A percentile compares a stretch with the other conserved stretches of the same genome.
Conservation (phyloP, 2,888 invertebrate genomes). For the Lepeophtheirus nordmannii region DNA sequence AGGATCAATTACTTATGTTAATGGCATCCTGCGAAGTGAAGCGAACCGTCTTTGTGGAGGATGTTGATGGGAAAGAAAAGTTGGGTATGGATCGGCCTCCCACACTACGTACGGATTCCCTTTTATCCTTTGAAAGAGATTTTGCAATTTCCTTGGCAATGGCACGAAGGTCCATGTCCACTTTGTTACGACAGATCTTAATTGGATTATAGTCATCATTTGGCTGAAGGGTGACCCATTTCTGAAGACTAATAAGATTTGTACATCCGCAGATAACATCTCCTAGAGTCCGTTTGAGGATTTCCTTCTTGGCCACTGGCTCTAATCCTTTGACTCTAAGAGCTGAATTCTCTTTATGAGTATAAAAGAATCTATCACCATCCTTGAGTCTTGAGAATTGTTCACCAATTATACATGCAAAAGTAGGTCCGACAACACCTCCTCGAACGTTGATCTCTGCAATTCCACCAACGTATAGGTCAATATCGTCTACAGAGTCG, state of each 20-base stretch:
- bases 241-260: not conserved
- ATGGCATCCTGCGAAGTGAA: not conserved
- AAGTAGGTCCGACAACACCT: constrained; percentile 42
- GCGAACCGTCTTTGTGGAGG: not conserved
- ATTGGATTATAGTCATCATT: constrained; percentile 16
- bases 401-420: constrained; percentile 43
- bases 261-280: constrained; percentile 19
- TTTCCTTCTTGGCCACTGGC: constrained; percentile 1
- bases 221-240: constrained; percentile 24
- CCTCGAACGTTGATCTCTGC: constrained; percentile 40
- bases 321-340: constrained; percentile 5
- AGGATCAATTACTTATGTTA: not conserved
- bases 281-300: constrained; percentile 19
- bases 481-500: constrained; percentile 42
- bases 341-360: not conserved
- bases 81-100: not conserved
- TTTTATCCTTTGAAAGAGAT: not conserved
- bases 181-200: not conserved
- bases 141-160: constrained; percentile 12
- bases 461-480: constrained; percentile 43
- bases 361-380: constrained; percentile 24
- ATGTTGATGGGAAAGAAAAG: not conserved
- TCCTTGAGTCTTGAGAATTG: constrained; percentile 28
- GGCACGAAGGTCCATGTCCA: not conserved
- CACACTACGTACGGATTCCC: not conserved